A percentile compares a stretch with the other conserved stretches of the same genome.
phyloP scores from a whole-genome alignment of 2,888 invertebrate genomes.

The Dryadula phaetusa region DNA sequence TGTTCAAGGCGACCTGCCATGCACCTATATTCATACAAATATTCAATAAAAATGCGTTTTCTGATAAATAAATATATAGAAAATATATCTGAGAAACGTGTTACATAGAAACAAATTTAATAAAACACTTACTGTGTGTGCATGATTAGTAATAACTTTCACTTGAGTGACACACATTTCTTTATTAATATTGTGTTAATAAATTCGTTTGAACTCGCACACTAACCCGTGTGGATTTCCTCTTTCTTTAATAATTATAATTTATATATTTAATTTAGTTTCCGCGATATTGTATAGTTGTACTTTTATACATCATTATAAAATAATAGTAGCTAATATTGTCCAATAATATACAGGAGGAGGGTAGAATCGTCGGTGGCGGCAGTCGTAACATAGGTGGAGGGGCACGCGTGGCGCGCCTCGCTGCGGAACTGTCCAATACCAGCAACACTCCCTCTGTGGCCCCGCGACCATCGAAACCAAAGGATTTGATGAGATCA shows the following conservation, averaged over 20 bases:
- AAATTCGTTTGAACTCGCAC: not conserved
- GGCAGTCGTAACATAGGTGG: slow-evolving; percentile 63
- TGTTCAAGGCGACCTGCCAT: not conserved
- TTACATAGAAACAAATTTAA: not conserved
- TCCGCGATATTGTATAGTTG: no score
- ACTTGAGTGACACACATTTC: slow-evolving; percentile 4
- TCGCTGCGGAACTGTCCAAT: slow-evolving; percentile 91
- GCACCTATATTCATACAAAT: slow-evolving; percentile 13
- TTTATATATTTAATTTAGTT: no score
- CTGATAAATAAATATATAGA: not conserved
- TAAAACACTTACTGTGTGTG: slow-evolving; percentile 26
- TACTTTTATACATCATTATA: no score
- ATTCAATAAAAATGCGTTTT: not conserved
- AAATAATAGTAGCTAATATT: not conserved
- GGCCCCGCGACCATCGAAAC: slow-evolving; percentile 87
- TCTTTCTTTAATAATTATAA: not conserved
- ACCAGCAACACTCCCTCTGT: slow-evolving; percentile 71
- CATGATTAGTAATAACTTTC: slow-evolving; percentile 26
- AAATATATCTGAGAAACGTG: not conserved
- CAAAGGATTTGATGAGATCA: slow-evolving; percentile 93
- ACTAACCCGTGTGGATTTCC: slow-evolving; percentile 20
- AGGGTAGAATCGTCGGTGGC: slow-evolving; percentile 69
- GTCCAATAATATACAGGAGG: slow-evolving; percentile 60
- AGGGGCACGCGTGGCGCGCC: slow-evolving; percentile 67
- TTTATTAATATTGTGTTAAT: not conserved